phyloP scores from a whole-genome alignment of 2,888 invertebrate species.

The Seira musarum region DNA sequence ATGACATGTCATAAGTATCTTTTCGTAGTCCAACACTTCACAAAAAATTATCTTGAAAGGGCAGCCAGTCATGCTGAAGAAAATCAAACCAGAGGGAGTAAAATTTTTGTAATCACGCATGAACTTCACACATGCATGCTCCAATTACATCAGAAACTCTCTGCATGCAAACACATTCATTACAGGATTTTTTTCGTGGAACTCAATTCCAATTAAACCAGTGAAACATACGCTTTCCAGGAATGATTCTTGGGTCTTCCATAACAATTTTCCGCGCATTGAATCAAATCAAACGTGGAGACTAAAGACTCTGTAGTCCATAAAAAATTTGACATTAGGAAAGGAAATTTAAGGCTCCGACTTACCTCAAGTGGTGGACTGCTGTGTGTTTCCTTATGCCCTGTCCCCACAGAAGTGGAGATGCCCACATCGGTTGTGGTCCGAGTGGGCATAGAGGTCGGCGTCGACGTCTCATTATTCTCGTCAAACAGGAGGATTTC shows the following conservation, averaged over 20 bases:
- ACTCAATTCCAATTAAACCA: background rate
- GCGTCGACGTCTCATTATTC: slow-evolving; percentile 65
- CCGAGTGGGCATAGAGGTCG: slow-evolving; percentile 56
- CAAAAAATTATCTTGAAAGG: too few species aligned
- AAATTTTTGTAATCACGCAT: background rate
- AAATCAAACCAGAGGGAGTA: too few species aligned
- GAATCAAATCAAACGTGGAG: background rate
- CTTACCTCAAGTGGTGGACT: slow-evolving; percentile 67
- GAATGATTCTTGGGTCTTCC: too few species aligned
- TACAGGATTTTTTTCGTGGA: background rate
- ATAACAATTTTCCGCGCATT: background rate
- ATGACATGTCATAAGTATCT: too few species aligned
- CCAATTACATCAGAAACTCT: background rate
- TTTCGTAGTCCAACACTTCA: too few species aligned
- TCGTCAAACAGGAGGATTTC: slow-evolving; percentile 61
- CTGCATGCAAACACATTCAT: too few species aligned
- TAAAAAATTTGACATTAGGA: background rate
- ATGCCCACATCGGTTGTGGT: slow-evolving; percentile 53
- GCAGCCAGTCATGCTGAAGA: too few species aligned
- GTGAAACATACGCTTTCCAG: too few species aligned
- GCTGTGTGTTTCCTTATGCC: slow-evolving; percentile 47
- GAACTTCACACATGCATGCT: background rate
- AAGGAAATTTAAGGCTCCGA: too few species aligned
- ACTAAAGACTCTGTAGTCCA: background rate
- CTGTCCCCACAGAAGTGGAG: slow-evolving; percentile 45